These are phyloP conservation scores for Lordiphosa collinella DNA, from an alignment of 1,140 invertebrate genomes.

Conservation along the genomic window DNA sequence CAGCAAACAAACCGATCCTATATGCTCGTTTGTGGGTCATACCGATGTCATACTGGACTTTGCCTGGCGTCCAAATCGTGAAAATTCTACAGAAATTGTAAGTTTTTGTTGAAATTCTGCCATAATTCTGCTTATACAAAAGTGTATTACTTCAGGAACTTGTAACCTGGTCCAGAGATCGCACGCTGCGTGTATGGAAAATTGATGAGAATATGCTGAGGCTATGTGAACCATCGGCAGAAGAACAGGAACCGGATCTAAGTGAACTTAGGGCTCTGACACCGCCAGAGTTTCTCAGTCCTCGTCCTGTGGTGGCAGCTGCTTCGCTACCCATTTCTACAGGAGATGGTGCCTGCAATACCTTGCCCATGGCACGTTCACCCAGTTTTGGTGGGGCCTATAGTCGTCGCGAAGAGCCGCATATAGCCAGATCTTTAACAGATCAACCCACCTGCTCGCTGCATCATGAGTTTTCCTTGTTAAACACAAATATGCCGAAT, in stretches of 20 bases:
- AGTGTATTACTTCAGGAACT: slow-evolving; percentile 85
- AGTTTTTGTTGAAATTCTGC: not conserved
- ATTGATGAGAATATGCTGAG: slow-evolving; percentile 92
- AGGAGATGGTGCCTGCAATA: slow-evolving; percentile 26
- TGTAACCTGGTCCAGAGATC: slow-evolving; percentile 97
- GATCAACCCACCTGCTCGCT: slow-evolving; percentile 83
- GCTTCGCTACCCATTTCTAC: slow-evolving; percentile 53
- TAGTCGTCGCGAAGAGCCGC: slow-evolving; percentile 54
- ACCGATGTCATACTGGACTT: slow-evolving; percentile 96
- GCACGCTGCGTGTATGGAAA: slow-evolving; percentile 93
- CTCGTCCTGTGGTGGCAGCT: slow-evolving; percentile 36
- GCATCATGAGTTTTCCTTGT: slow-evolving; percentile 92
- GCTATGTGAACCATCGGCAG: slow-evolving; percentile 81
- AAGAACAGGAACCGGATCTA: slow-evolving; percentile 49
- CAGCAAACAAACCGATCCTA: slow-evolving; percentile 85
- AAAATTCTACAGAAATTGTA: slow-evolving; percentile 65
- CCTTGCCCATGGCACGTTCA: slow-evolving; percentile 58
- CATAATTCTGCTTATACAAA: not conserved
- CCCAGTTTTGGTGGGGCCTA: slow-evolving; percentile 51
- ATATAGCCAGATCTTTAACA: slow-evolving; percentile 71
- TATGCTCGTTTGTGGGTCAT: slow-evolving; percentile 94
- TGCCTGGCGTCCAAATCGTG: slow-evolving; percentile 89
- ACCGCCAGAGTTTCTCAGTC: slow-evolving; percentile 60
- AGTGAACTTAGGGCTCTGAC: slow-evolving; percentile 48
- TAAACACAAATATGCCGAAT: slow-evolving; percentile 93